phyloP scores from a whole-genome alignment of 2,113 vertebrate species.

The Calonectris borealis region DNA sequence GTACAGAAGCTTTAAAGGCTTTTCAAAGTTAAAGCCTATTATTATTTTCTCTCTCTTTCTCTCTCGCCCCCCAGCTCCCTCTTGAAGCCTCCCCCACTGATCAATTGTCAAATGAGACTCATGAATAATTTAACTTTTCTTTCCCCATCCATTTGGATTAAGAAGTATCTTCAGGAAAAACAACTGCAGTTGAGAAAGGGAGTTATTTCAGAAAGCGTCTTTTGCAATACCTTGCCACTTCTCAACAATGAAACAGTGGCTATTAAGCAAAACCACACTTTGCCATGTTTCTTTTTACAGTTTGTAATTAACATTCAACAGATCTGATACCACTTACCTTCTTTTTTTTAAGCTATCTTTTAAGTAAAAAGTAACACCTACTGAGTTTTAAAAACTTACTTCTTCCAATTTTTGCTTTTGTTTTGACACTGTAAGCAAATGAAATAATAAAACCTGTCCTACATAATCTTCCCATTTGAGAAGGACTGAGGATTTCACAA shows the following conservation, averaged over 20 bases:
- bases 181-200: not conserved
- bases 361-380: not conserved
- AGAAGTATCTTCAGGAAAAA: constrained; percentile 15
- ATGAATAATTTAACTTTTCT: constrained; percentile 67
- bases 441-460: not conserved
- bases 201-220: not conserved
- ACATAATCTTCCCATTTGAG: not conserved
- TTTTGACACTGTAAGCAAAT: not conserved
- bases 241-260: not conserved
- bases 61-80: not conserved
- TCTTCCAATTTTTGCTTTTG: not conserved
- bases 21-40: constrained; percentile 60
- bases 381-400: not conserved
- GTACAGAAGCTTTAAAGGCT: constrained; percentile 35
- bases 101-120: constrained; percentile 52
- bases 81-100: constrained; percentile 48
- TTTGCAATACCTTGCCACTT: not conserved
- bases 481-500: not conserved
- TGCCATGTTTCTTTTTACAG: not conserved
- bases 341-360: not conserved
- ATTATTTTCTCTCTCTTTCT: not conserved
- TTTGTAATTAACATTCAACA: not conserved
- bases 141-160: constrained; percentile 9
- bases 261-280: not conserved
- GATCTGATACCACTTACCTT: not conserved